These are phyloP conservation scores for Nixonia krombeini DNA, from an alignment of 1,140 invertebrate species.

Conservation along the genomic window DNA sequence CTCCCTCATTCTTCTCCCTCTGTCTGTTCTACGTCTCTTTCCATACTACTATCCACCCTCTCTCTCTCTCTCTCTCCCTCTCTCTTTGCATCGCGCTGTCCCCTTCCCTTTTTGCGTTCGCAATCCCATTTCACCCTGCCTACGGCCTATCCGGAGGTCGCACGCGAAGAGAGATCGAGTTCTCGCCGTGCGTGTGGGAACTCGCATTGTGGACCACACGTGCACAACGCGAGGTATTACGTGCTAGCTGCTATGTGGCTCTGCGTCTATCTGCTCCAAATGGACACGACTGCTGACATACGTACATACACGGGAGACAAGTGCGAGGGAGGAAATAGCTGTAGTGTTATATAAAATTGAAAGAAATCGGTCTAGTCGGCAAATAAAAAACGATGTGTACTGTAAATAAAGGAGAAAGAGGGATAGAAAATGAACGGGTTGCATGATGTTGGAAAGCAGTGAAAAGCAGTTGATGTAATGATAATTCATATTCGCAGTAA, in stretches of 20 bases:
- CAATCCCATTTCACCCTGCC: conserved; percentile 45
- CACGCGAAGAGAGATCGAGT: conserved; percentile 32
- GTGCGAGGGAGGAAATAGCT: not conserved
- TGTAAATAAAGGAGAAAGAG: too few relatives aligned
- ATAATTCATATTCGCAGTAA: too few relatives aligned
- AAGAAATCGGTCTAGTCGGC: too few relatives aligned
- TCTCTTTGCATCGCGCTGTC: conserved; percentile 17
- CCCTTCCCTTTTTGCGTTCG: conserved; percentile 11
- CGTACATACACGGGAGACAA: conserved; percentile 1
- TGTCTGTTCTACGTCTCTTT: conserved; percentile 33
- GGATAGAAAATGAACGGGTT: too few relatives aligned
- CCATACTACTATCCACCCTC: conserved; percentile 39
- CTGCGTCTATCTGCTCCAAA: conserved; percentile 3
- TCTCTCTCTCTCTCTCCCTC: conserved; percentile 2
- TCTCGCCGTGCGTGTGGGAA: conserved; percentile 60
- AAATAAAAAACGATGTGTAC: too few relatives aligned
- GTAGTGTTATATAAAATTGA: not conserved
- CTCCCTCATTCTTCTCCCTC: not conserved
- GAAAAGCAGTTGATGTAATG: too few relatives aligned
- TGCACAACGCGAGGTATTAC: conserved; percentile 63
- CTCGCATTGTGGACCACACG: conserved; percentile 67
- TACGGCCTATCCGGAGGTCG: conserved; percentile 41
- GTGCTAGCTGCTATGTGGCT: conserved; percentile 20
- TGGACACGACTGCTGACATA: not conserved
- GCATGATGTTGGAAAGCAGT: too few relatives aligned